Base-by-base conservation (phyloP, 2,113 vertebrate genomes). In the Brachyhypopomus gauderio region DNA sequence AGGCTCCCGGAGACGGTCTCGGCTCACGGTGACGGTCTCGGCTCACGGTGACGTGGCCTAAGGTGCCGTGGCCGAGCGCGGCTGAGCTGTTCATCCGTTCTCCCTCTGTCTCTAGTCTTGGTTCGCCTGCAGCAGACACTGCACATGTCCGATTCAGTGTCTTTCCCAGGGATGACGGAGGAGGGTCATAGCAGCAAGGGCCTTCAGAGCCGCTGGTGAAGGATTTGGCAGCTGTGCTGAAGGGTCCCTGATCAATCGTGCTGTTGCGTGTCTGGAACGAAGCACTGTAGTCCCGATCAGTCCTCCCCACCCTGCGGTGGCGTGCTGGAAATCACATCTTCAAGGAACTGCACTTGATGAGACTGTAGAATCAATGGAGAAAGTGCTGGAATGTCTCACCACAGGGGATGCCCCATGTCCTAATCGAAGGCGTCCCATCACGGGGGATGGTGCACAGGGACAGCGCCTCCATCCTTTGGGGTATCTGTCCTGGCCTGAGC, bases 301-400 rank as follows among this genome's bases (percentile, higher is more conserved):
- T 5, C 41, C 5, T 11, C 12, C 45, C 45, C 45, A 52, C 45
- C 60, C 70, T 83, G 84, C 88, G 88, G 89, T 89, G 89, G 91
- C 90, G 89, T 84, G 90, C 77, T 90, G 91, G 91, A 92, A 92
- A 93, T 92, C 92, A 91, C 91, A 92, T 92, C 91, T 93, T 91
- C 88, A 90, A 91, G 91, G 91, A 91, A 93, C 89, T 90, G 85
- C 89, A 90, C 90, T 85, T 90, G 91, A 93, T 92, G 92, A 91
- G 90, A 93, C 89, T 88, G 88, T 55, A 82, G 86, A 89, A 94
- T 92, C 92, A 91, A 93, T 93, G 91, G 88, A 86, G 86, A 81
- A 80, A 77, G 30, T 30, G 30, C 30, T 30, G 16, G 74, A 69
- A 78, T 77, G 79, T 72, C 30, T 30, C 30, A 30, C 30, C 30